Evolutionary conservation across 2,113 vertebrate genomes (phyloP).

Genomic region (Centrocercus urophasianus): DNA sequence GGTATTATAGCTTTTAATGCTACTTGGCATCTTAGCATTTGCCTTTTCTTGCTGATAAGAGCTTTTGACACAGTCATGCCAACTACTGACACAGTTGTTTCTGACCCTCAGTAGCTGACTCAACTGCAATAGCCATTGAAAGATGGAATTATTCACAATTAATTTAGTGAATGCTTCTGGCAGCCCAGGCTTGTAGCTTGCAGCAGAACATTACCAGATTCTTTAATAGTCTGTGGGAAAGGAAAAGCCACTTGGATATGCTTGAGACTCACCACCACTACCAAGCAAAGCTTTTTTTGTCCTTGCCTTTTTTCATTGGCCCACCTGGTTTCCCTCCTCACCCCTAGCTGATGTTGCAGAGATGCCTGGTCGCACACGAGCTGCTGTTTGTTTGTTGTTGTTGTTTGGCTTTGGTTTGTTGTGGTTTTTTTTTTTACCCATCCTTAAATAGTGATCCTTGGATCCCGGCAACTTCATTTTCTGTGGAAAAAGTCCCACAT

Average conservation of each 20-base stretch:
- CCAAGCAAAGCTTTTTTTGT: neutral
- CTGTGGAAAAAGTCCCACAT: neutral
- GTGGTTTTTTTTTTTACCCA: neutral
- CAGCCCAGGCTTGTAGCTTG: neutral
- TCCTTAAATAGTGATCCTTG: neutral
- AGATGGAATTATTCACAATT: neutral
- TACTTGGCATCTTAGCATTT: neutral
- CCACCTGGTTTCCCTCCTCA: neutral
- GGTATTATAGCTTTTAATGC: neutral
- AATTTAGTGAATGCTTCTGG: neutral
- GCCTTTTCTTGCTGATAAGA: neutral
- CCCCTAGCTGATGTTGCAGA: neutral
- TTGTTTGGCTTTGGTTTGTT: too few species aligned
- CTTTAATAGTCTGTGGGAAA: neutral
- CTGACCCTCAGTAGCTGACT: neutral
- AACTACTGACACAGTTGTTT: accelerated
- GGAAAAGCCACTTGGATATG: neutral
- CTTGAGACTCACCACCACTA: too few species aligned
- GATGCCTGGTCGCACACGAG: neutral
- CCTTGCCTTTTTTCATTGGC: neutral
- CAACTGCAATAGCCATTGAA: neutral
- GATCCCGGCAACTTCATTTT: neutral
- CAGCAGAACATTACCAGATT: neutral
- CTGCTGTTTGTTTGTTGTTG: neutral
- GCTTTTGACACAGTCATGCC: accelerated